These are phyloP conservation scores for Zelleria hepariella DNA, from an alignment of 2,888 invertebrate species.

Conservation along the genomic window DNA sequence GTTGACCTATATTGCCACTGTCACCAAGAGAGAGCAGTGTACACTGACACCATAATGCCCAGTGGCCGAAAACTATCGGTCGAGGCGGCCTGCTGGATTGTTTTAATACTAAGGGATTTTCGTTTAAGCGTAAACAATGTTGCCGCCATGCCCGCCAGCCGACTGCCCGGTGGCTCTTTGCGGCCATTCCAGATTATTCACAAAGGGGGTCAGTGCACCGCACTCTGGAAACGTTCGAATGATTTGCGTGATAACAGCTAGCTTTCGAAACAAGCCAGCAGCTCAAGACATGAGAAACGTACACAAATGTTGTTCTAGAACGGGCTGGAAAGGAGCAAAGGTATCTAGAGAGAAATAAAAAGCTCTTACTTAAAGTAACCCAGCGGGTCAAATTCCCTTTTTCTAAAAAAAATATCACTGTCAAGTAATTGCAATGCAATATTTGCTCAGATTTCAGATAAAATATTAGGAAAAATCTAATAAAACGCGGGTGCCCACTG, in stretches of 20 bases:
- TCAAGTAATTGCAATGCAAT: too few relatives aligned
- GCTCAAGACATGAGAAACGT: neutral
- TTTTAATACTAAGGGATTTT: constrained; percentile 1
- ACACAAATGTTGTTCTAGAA: neutral
- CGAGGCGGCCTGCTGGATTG: neutral
- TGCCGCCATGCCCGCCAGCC: neutral
- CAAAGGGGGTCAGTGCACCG: neutral
- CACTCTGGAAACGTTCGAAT: neutral
- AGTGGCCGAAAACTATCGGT: neutral
- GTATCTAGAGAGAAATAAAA: too few relatives aligned
- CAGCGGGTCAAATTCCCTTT: too few relatives aligned
- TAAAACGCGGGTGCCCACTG: too few relatives aligned
- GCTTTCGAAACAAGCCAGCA: neutral
- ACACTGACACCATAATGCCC: neutral
- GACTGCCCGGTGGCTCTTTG: neutral
- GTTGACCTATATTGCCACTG: too few relatives aligned
- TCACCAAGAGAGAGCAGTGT: neutral
- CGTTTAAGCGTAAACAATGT: constrained; percentile 2
- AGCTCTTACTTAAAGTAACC: too few relatives aligned
- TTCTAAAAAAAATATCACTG: too few relatives aligned
- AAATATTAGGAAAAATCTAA: too few relatives aligned
- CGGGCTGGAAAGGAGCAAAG: too few relatives aligned
- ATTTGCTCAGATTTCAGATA: too few relatives aligned
- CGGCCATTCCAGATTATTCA: neutral
- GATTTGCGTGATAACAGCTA: neutral